Evolutionary conservation across 2,888 invertebrate genomes (phyloP).

Genomic region (Pollenia angustigena): DNA sequence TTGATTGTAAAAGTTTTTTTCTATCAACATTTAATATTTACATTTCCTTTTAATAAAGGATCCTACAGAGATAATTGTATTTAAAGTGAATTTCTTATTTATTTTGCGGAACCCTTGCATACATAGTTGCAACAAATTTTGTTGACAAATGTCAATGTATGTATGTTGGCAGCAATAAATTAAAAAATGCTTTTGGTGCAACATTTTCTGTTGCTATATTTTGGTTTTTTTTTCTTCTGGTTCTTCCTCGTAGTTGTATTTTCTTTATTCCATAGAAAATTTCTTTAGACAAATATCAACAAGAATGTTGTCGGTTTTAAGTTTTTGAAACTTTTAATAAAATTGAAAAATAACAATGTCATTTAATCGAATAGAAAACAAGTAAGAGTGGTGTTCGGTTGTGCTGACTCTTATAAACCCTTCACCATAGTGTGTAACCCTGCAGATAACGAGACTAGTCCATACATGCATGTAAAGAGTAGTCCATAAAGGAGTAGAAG

Average conservation of each 20-base stretch:
- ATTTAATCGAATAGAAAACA: conserved; percentile 33
- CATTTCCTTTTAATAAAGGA: too few species aligned
- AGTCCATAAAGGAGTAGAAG: too few species aligned
- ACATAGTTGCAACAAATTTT: too few species aligned
- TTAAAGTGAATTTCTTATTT: background rate
- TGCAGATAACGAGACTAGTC: too few species aligned
- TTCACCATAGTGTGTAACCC: too few species aligned
- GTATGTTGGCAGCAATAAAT: conserved; percentile 53
- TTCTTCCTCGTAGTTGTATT: background rate
- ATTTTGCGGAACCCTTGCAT: background rate
- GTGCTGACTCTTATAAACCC: too few species aligned
- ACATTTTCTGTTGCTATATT: conserved; percentile 9
- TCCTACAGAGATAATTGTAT: too few species aligned
- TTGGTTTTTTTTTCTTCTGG: background rate
- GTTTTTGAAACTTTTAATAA: conserved; percentile 58
- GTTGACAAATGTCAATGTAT: conserved; percentile 30
- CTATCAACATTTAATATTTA: too few species aligned
- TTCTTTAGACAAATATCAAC: conserved; percentile 35
- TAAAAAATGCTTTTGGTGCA: background rate
- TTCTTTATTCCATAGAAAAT: background rate
- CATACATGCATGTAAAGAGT: too few species aligned
- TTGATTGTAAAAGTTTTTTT: too few species aligned
- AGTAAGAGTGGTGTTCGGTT: background rate
- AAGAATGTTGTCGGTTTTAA: conserved; percentile 29
- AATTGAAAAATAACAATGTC: conserved; percentile 62